Evolutionary conservation across 2,113 vertebrate species (phyloP), one percentile per base, ranked within the genome.

Genomic region (Oenanthe oenanthe): DNA sequence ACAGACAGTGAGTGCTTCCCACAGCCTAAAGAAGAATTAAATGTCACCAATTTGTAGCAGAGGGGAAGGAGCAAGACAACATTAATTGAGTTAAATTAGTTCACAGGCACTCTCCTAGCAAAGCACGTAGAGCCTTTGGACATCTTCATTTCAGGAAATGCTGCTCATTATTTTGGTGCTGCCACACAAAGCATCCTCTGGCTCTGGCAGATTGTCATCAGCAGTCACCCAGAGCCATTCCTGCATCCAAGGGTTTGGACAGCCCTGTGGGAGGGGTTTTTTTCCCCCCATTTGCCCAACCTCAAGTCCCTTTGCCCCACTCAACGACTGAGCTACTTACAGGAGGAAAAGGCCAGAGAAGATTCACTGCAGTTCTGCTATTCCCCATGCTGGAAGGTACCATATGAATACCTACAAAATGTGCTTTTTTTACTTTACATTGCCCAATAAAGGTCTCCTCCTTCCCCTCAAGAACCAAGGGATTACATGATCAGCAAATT

Each of bases 201-300:
- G n/a, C 36, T 47, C 40, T 82, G 47, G n/a, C 76, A 47, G 58
- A 22, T 54, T 16, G 8, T 4, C 62, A 13, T 2, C 60, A 86
- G 72, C 63, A 43, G 25, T 13, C 77, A 45, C 28, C n/a, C 71
- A 63, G 60, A 84, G 32, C 32, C 40, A n/a, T 4, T 50, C 16
- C 43, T 3, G 6, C 28, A 60, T 16, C 48, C 63, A 56, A 75
- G 16, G 32, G 9, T 45, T n/a, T 38, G 51, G 58, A 28, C 28
- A 89, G 48, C 10, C 17, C 7, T 7, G 2, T 4, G 36, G 42
- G 26, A 58, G 7, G 9, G 5, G 2, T 62, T 50, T 61, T 48
- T 47, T 71, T 5, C 0, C 1, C 9, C 34, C 36, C 7, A 34
- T 12, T 28, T 25, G 2, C 17, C 4, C 48, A 38, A 5, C 36